Evolutionary conservation across 2,888 invertebrate species (phyloP).

Genomic region (Tineola bisselliella): DNA sequence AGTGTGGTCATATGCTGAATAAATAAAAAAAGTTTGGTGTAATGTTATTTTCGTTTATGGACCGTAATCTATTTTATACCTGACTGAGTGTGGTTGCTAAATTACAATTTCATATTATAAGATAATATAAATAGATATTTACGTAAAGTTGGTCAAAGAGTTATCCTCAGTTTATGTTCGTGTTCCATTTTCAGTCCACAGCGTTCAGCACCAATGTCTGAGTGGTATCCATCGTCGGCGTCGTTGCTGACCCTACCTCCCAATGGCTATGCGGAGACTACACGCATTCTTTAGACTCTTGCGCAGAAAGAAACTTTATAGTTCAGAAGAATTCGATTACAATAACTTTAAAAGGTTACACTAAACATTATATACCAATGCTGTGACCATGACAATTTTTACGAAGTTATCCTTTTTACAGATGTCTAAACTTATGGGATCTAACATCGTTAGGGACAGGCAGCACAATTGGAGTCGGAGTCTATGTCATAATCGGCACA

Average conservation of each 20-base stretch:
- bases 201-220: not conserved
- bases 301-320: conserved; percentile 30
- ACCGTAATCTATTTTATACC: too few relatives aligned
- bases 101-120: too few relatives aligned
- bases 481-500: conserved; percentile 85
- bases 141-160: too few relatives aligned
- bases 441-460: conserved; percentile 83
- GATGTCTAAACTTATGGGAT: conserved; percentile 79
- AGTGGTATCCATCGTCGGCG: not conserved
- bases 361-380: too few relatives aligned
- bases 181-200: not conserved
- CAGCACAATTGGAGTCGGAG: conserved; percentile 86
- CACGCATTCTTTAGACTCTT: conserved; percentile 28
- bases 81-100: too few relatives aligned
- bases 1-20: too few relatives aligned
- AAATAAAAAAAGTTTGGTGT: too few relatives aligned
- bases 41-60: too few relatives aligned
- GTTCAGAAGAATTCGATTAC: conserved; percentile 1
- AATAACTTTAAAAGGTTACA: conserved; percentile 38
- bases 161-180: too few relatives aligned
- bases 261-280: conserved; percentile 45
- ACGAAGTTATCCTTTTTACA: conserved; percentile 23
- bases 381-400: too few relatives aligned
- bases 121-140: too few relatives aligned
- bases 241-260: conserved; percentile 10